phyloP scores from a whole-genome alignment of 2,113 vertebrate species.

The Motacilla tschutschensis region DNA sequence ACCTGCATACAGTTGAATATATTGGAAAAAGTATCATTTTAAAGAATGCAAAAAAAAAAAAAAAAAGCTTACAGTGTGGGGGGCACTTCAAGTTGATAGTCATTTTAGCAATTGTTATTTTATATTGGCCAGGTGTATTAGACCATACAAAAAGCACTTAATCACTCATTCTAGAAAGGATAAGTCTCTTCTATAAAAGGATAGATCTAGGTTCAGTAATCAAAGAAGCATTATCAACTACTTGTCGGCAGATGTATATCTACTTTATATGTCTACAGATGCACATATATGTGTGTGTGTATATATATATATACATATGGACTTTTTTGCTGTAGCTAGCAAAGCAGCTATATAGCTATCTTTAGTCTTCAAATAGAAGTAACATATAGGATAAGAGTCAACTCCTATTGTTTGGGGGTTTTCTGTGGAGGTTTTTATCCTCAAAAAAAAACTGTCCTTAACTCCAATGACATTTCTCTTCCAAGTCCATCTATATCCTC shows the following conservation, averaged over 20 bases:
- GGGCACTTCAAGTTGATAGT: not conserved
- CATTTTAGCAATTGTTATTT: not conserved
- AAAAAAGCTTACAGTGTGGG: not conserved
- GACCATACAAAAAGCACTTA: not conserved
- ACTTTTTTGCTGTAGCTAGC: not conserved
- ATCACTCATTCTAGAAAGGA: not conserved
- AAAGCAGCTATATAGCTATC: not conserved
- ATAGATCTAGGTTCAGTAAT: not conserved
- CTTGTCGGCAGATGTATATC: not conserved
- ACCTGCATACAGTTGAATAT: not conserved
- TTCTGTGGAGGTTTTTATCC: not conserved
- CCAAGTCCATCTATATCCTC: not conserved
- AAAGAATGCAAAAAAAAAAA: not conserved
- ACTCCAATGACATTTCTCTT: not conserved
- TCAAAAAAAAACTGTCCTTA: not conserved
- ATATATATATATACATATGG: too few relatives aligned
- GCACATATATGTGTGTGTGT: too few relatives aligned
- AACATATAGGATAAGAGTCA: accelerated
- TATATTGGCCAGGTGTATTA: not conserved
- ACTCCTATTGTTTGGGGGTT: not conserved
- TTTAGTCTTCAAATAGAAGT: not conserved
- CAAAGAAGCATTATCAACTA: not conserved
- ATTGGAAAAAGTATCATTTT: not conserved
- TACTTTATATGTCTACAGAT: not conserved
- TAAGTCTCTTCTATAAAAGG: not conserved